phyloP scores from a whole-genome alignment of 1,140 invertebrate genomes.

The Stegodyphus mimosarum region DNA sequence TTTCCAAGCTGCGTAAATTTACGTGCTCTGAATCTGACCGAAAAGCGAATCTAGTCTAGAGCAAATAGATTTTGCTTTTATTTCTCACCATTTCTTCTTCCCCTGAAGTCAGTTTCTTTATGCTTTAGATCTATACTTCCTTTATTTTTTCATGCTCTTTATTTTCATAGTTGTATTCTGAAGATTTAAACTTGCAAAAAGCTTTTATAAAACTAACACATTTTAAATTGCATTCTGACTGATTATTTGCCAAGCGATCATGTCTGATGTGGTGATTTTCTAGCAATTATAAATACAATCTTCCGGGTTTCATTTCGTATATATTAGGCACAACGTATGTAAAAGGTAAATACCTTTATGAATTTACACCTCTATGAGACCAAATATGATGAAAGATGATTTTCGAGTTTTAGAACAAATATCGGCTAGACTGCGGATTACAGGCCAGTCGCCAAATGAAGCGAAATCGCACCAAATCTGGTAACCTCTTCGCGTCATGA shows the following conservation, averaged over 20 bases:
- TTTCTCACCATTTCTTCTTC: background rate
- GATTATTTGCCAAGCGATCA: background rate
- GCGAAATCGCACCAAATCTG: no score
- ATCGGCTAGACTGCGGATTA: no score
- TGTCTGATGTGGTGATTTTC: background rate
- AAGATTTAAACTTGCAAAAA: background rate
- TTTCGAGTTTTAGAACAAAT: no score
- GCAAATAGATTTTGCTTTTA: slow-evolving; percentile 38
- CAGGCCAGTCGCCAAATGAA: no score
- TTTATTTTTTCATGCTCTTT: background rate
- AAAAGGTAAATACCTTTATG: no score
- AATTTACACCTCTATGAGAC: no score
- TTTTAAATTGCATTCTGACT: background rate
- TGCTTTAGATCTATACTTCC: background rate
- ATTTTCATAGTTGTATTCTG: background rate
- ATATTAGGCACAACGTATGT: no score
- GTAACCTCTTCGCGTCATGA: no score
- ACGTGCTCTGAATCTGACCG: slow-evolving; percentile 48
- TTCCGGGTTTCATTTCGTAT: no score
- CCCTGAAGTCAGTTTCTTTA: background rate
- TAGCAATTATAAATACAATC: no score
- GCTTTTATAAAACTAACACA: background rate
- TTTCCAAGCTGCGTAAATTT: slow-evolving; percentile 54
- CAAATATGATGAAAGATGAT: no score
- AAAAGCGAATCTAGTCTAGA: slow-evolving; percentile 12